Conservation (phyloP, 2,797 vertebrate species). For the Sebastes kiyomatsui region DNA sequence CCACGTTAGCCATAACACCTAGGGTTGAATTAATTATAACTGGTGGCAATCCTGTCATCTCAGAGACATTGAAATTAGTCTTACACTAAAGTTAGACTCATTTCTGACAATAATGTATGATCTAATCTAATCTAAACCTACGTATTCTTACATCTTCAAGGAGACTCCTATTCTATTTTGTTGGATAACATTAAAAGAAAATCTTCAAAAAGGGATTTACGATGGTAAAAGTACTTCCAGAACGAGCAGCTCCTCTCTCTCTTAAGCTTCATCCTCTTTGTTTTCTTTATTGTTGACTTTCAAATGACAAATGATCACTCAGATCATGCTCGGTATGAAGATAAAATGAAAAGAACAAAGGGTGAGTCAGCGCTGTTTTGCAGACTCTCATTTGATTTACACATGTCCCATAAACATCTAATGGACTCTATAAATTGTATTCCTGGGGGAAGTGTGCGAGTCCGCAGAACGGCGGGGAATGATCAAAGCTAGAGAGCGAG, state of each 20-base stretch:
- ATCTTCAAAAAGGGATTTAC: background rate
- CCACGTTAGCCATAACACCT: background rate
- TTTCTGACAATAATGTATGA: background rate
- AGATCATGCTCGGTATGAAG: background rate
- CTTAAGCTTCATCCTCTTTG: background rate
- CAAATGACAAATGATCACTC: conserved; percentile 19
- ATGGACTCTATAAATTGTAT: conserved; percentile 68
- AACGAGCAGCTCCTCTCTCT: background rate
- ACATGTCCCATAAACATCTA: conserved; percentile 68
- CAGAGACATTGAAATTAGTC: background rate
- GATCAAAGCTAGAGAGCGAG: conserved; percentile 52
- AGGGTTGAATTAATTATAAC: background rate
- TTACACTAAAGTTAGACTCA: background rate
- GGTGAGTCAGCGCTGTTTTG: conserved; percentile 30
- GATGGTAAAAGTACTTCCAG: background rate
- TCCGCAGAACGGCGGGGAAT: conserved; percentile 13
- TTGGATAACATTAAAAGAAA: background rate
- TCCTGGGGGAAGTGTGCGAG: conserved; percentile 25
- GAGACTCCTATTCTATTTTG: background rate
- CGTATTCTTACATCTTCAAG: background rate
- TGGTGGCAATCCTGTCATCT: background rate
- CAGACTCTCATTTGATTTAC: conserved; percentile 64
- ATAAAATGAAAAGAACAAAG: conserved; percentile 58
- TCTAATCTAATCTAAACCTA: background rate
- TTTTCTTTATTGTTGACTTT: conserved; percentile 30